Conservation (phyloP, 30 jellyfish, hydroid and myxozoan genomes). For the Chrysaora quinquecirrha region DNA sequence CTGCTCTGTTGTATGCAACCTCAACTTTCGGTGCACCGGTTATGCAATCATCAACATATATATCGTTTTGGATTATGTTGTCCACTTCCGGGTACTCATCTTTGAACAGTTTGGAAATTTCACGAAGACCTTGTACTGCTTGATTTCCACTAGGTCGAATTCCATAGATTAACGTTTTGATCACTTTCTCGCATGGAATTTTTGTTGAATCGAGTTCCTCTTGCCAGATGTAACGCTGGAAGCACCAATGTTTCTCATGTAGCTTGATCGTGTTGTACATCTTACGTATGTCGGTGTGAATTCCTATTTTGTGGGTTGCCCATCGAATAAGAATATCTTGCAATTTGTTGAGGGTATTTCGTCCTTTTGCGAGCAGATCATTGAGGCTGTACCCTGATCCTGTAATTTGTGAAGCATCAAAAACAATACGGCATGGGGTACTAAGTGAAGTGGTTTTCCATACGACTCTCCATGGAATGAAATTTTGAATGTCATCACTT, state of each 20-base stretch:
- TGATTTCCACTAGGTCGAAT: conserved; percentile 22
- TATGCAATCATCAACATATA: conserved; percentile 36
- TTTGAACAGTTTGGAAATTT: not conserved
- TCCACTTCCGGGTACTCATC: conserved; percentile 11
- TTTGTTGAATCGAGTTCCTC: conserved; percentile 4
- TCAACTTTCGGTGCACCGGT: conserved; percentile 11
- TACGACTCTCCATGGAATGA: not conserved
- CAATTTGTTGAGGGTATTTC: not conserved
- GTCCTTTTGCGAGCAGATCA: not conserved
- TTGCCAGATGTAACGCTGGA: conserved; percentile 42
- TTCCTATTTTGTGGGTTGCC: conserved; percentile 15
- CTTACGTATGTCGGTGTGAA: conserved; percentile 32
- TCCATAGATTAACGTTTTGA: conserved; percentile 11
- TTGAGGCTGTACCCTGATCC: not conserved
- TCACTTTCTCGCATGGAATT: conserved; percentile 18
- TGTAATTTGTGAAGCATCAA: conserved; percentile 24
- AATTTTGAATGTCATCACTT: not conserved
- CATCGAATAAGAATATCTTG: conserved; percentile 41
- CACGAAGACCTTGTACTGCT: conserved; percentile 1
- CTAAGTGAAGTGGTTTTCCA: not conserved
- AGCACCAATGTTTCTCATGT: conserved; percentile 19
- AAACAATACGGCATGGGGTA: conserved; percentile 4
- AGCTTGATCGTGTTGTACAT: conserved; percentile 35
- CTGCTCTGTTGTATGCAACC: conserved; percentile 21
- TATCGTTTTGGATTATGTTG: not conserved